These are phyloP conservation scores for Naja naja DNA, from an alignment of 2,113 vertebrate species.

Conservation along the genomic window DNA sequence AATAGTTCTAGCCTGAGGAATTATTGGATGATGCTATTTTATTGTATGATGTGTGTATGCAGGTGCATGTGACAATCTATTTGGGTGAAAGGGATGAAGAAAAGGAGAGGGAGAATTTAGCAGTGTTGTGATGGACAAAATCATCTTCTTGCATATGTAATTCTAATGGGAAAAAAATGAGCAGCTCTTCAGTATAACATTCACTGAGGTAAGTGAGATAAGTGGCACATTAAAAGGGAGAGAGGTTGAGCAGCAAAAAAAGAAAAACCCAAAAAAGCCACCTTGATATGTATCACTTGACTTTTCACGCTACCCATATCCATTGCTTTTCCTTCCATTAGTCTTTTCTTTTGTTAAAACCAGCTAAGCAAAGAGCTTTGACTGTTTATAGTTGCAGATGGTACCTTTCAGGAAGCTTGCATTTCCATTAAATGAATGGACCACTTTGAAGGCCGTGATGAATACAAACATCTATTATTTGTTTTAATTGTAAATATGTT, in stretches of 20 bases:
- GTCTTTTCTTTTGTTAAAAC: background rate
- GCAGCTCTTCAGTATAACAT: background rate
- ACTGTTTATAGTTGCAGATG: background rate
- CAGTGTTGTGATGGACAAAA: background rate
- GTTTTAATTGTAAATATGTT: background rate
- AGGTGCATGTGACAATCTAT: background rate
- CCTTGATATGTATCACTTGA: background rate
- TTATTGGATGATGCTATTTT: background rate
- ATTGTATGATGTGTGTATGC: background rate
- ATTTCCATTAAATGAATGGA: background rate
- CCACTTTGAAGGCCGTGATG: background rate
- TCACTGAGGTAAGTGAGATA: background rate
- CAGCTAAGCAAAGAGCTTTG: background rate
- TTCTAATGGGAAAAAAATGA: background rate
- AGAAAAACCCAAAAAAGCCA: too few species aligned
- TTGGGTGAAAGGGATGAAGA: background rate
- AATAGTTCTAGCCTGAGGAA: constrained; percentile 15
- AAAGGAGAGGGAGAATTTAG: background rate
- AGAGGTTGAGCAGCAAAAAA: background rate
- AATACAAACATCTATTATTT: background rate
- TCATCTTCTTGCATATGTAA: background rate
- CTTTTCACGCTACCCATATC: background rate
- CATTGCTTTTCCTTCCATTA: background rate
- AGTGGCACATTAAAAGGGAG: background rate
- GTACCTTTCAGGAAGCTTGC: background rate